Evolutionary conservation across 2,888 invertebrate genomes (phyloP), one percentile per base, ranked within the genome.

Genomic region (Agrotis puta): DNA sequence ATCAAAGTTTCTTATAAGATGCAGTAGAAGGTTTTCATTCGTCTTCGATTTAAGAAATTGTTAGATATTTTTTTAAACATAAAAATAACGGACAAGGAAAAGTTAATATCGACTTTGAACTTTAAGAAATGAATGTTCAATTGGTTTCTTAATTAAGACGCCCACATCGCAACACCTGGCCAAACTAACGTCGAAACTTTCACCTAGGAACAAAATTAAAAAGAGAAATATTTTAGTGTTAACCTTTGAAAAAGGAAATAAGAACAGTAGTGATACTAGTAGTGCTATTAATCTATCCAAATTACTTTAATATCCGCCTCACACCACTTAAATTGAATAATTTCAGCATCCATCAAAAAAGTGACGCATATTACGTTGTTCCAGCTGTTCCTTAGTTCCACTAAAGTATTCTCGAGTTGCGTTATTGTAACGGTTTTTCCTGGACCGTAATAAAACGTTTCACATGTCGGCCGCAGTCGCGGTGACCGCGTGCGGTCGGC

Each of bases 401-500:
- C 82, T 85, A 87, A 86, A 90, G 89, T 81, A 86, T 88, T 86
- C 88, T 87, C 76, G 87, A 89, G 87, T 85, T 89, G 90, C 91
- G 91, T 92, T 93, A 93, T 91, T 92, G 94, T 94, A 92, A 92
- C 92, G 89, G 91, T 94, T 93, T 94, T 85, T 83, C 82, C 82
- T 80, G 83, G 68, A 85, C 84, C 84, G 84, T 83, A 84, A 85
- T 85, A 85, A 84, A 85, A 85, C 84, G 84, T 94, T 94, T 94
- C 93, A 92, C 93, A 94, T 94, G 94, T 95, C 95, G 92, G 87
- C 88, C 91, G 84, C 94, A 94, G 92, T 82, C 82, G 88, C 87
- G 88, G 85, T 87, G 89, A 88, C 91, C 92, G 92, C 93, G 93
- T 94, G 95, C 94, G 94, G 92, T 91, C 93, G 94, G 94, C 94